These are phyloP conservation scores for Pteromalus puparum DNA, from an alignment of 1,140 invertebrate genomes.

Conservation along the genomic window DNA sequence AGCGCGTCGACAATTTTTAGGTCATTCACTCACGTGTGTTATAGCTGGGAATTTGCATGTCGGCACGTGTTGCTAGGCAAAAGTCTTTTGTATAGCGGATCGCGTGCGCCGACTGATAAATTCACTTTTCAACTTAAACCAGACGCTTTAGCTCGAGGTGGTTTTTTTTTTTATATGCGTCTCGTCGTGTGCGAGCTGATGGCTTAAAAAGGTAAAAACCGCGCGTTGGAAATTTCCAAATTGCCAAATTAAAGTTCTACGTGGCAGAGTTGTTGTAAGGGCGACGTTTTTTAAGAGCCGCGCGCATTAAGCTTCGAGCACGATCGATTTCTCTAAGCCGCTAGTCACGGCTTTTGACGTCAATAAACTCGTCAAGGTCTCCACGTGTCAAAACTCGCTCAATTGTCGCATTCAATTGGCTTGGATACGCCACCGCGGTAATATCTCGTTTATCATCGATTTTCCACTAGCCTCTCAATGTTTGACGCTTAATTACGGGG, in stretches of 20 bases:
- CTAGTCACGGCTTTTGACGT: not conserved
- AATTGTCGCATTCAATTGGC: not conserved
- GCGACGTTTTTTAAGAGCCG: not conserved
- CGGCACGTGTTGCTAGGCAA: conserved; percentile 44
- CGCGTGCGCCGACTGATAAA: conserved; percentile 65
- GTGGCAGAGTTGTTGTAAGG: too few species aligned
- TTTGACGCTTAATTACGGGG: too few species aligned
- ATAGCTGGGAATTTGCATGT: conserved; percentile 60
- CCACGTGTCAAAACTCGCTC: not conserved
- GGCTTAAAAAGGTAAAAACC: not conserved
- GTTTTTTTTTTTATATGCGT: not conserved
- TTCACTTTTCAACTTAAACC: conserved; percentile 45
- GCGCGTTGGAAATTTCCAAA: not conserved
- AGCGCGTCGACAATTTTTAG: not conserved
- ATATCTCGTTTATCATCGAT: not conserved
- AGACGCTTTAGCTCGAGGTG: conserved; percentile 44
- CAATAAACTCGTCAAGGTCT: not conserved
- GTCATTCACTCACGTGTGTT: not conserved
- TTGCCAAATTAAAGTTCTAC: not conserved
- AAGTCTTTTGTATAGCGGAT: conserved; percentile 42
- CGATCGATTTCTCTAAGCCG: not conserved
- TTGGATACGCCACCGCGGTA: too few species aligned
- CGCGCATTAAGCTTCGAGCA: not conserved
- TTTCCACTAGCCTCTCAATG: not conserved
- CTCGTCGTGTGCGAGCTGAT: too few species aligned